phyloP scores from a whole-genome alignment of 2,113 vertebrate genomes.

The Coturnix japonica region DNA sequence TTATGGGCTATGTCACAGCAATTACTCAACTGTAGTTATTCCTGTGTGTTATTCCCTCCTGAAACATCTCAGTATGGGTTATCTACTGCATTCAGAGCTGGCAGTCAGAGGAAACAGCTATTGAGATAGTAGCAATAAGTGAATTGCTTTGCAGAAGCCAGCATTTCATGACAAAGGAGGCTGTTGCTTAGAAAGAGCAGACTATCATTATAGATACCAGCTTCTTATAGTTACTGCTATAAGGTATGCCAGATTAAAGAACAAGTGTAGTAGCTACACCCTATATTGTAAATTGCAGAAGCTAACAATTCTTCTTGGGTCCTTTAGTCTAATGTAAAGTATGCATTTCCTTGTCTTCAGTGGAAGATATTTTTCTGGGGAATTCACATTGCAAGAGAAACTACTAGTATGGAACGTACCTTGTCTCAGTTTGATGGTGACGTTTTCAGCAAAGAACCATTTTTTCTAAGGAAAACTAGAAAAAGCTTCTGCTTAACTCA shows the following conservation, averaged over 20 bases:
- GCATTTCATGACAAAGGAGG: not conserved
- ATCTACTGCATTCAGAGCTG: not conserved
- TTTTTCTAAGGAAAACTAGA: not conserved
- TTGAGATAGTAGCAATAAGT: not conserved
- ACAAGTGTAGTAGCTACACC: not conserved
- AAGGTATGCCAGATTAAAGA: not conserved
- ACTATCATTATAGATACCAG: not conserved
- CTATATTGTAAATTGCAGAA: not conserved
- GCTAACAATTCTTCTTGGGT: not conserved
- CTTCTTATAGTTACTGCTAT: not conserved
- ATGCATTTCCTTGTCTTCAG: not conserved
- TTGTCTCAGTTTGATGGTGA: not conserved
- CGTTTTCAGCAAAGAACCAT: not conserved
- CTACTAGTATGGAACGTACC: not conserved
- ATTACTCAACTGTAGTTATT: not conserved
- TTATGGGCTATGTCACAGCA: not conserved
- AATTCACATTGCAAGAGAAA: not conserved
- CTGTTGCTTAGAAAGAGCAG: not conserved
- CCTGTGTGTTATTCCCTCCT: not conserved
- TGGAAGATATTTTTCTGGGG: not conserved
- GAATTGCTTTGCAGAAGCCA: not conserved
- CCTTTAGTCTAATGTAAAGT: not conserved
- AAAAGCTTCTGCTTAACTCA: not conserved
- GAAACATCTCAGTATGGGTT: not conserved
- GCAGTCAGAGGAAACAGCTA: not conserved